A percentile compares a stretch with the other conserved stretches of the same genome.
Evolutionary conservation across 2,113 vertebrate species (phyloP).

Genomic region (Poeciliopsis occidentalis): DNA sequence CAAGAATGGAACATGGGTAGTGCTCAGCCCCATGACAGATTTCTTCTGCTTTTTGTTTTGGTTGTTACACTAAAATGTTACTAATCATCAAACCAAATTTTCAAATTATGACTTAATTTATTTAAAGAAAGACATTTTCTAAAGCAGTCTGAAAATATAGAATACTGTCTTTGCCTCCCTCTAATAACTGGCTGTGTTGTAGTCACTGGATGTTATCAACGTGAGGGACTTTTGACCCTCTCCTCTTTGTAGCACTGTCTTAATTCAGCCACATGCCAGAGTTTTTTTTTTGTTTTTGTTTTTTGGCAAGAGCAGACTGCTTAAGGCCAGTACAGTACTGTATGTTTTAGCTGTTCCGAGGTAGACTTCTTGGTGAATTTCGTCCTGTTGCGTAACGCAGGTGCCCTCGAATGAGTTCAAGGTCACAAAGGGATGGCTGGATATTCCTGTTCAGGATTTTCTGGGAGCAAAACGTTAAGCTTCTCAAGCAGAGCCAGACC

Average conservation of each 20-base stretch:
- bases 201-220: background rate
- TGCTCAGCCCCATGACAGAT: too few relatives aligned
- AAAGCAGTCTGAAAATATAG: too few relatives aligned
- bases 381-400: background rate
- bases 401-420: background rate
- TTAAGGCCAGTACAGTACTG: background rate
- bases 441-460: too few relatives aligned
- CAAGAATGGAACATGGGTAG: background rate
- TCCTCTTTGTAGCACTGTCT: background rate
- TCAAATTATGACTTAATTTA: too few relatives aligned
- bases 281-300: background rate
- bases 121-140: background rate
- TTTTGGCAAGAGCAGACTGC: background rate
- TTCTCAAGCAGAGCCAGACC: too few relatives aligned
- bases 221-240: background rate
- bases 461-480: too few relatives aligned
- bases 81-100: too few relatives aligned
- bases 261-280: background rate
- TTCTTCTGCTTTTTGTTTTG: too few relatives aligned
- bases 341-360: background rate
- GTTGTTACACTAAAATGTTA: too few relatives aligned
- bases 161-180: too few relatives aligned
- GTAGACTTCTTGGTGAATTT: background rate
- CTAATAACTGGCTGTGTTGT: background rate
- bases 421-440: background rate